phyloP scores from a whole-genome alignment of 2,113 vertebrate species.

The Aphyosemion australe region DNA sequence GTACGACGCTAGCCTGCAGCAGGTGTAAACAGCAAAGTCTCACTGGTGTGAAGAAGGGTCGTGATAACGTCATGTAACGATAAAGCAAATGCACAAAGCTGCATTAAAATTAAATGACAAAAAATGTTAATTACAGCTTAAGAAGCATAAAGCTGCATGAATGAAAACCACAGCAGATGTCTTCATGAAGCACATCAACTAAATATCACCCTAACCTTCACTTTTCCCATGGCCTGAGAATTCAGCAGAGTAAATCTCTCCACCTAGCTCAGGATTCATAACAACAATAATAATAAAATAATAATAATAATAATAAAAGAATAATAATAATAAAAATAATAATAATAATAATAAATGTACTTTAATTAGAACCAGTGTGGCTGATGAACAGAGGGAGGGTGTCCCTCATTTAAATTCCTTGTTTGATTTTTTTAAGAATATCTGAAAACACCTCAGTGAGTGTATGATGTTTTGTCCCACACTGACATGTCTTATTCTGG shows the following conservation, averaged over 20 bases:
- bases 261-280: constrained; percentile 1
- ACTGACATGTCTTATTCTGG: not conserved
- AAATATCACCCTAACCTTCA: too few relatives aligned
- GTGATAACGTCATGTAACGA: not conserved
- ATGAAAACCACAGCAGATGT: too few relatives aligned
- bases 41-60: not conserved
- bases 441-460: too few relatives aligned
- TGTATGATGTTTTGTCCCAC: not conserved
- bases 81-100: not conserved
- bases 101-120: not conserved
- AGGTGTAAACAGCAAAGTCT: not conserved
- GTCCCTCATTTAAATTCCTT: too few relatives aligned
- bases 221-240: not conserved
- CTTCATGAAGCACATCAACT: too few relatives aligned
- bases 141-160: not conserved
- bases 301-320: too few relatives aligned
- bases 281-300: too few relatives aligned
- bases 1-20: not conserved
- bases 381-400: not conserved
- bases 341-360: too few relatives aligned
- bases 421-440: too few relatives aligned
- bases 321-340: too few relatives aligned
- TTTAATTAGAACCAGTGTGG: not conserved
- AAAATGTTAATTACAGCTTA: too few relatives aligned
- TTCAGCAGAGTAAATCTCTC: not conserved